Evolutionary conservation across 2,888 invertebrate genomes (phyloP).

Genomic region (Schizaphis graminum): DNA sequence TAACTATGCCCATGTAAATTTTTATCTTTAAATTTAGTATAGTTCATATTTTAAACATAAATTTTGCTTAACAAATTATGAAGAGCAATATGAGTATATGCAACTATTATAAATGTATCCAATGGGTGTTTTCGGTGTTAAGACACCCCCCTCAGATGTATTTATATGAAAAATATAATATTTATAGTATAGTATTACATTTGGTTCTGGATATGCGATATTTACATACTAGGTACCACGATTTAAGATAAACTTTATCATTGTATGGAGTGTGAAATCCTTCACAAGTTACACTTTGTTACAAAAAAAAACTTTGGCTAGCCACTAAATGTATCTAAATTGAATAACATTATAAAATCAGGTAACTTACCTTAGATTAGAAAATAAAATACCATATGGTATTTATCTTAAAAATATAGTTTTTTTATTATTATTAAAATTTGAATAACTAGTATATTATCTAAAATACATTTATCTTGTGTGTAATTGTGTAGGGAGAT

Average conservation of each 20-base stretch:
- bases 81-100: neutral
- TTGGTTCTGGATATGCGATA: too few relatives aligned
- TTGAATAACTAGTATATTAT: neutral
- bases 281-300: too few relatives aligned
- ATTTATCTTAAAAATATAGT: neutral
- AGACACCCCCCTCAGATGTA: too few relatives aligned
- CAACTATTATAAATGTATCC: neutral
- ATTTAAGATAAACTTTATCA: too few relatives aligned
- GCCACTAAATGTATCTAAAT: neutral
- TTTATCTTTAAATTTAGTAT: neutral
- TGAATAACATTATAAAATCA: neutral
- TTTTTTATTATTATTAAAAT: neutral
- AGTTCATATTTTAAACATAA: neutral
- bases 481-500: constrained; percentile 76
- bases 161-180: too few relatives aligned
- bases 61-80: neutral
- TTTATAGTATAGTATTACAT: too few relatives aligned
- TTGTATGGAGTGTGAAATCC: too few relatives aligned
- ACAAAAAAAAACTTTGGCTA: too few relatives aligned
- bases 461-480: neutral
- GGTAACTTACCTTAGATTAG: neutral
- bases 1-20: neutral
- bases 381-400: neutral
- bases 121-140: too few relatives aligned
- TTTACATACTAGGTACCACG: too few relatives aligned